Conservation (phyloP, 1,140 invertebrate species). For the Tetraneura akinire region DNA sequence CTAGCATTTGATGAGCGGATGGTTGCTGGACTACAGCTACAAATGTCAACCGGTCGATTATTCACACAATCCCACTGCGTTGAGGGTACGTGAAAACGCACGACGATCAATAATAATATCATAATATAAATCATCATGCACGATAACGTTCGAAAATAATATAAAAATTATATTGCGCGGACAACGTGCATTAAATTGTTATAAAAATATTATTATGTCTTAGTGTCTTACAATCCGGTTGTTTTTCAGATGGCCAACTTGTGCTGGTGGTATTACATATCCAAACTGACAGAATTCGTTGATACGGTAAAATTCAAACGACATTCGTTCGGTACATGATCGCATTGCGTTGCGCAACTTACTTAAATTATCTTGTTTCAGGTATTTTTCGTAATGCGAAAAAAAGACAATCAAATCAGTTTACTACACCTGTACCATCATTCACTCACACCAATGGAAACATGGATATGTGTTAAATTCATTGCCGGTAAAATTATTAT, state of each 20-base stretch:
- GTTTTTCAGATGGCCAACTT: conserved; percentile 82
- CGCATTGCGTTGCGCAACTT: not conserved
- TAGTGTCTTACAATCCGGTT: too few species aligned
- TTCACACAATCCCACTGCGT: conserved; percentile 75
- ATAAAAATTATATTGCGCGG: not conserved
- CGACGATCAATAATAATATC: not conserved
- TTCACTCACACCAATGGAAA: conserved; percentile 89
- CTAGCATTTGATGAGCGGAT: conserved; percentile 81
- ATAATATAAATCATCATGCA: not conserved
- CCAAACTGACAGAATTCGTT: conserved; percentile 93
- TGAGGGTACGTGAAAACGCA: conserved; percentile 69
- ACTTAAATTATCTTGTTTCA: conserved; percentile 57
- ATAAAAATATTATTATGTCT: too few species aligned
- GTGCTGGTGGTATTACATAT: conserved; percentile 96
- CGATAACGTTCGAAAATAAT: too few species aligned
- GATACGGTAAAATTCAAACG: conserved; percentile 72
- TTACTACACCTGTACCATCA: conserved; percentile 95
- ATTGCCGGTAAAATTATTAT: conserved; percentile 71
- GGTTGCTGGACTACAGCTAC: conserved; percentile 86
- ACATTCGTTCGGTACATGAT: not conserved
- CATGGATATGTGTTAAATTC: conserved; percentile 95
- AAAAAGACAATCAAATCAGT: conserved; percentile 90
- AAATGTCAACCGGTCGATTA: conserved; percentile 93
- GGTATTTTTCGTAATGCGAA: conserved; percentile 87
- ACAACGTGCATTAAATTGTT: too few species aligned